Conservation (phyloP, 2,888 invertebrate genomes). For the Chrysodeixis includens region DNA sequence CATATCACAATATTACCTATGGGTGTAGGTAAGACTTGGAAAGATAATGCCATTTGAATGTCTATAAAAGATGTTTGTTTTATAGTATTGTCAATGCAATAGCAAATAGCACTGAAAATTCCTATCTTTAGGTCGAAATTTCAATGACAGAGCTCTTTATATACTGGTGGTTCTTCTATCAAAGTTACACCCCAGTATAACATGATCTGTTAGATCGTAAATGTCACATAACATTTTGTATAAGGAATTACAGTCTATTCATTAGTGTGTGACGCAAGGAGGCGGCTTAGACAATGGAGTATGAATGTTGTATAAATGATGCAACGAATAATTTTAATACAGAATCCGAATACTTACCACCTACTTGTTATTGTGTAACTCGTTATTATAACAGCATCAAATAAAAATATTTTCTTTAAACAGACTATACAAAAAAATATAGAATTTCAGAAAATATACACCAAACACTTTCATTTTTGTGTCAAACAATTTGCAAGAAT, state of each 20-base stretch:
- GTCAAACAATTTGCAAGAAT: too few species aligned
- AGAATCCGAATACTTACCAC: not conserved
- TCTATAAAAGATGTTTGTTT: not conserved
- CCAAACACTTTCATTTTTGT: too few species aligned
- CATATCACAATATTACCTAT: not conserved
- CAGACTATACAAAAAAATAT: too few species aligned
- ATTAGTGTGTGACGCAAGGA: constrained; percentile 41
- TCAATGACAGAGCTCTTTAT: constrained; percentile 16
- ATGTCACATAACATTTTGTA: constrained; percentile 16
- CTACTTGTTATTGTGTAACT: not conserved
- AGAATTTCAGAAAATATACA: too few species aligned
- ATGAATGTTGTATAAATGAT: constrained; percentile 32
- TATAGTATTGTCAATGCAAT: not conserved
- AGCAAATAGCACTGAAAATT: not conserved
- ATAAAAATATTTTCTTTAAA: too few species aligned
- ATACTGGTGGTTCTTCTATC: not conserved
- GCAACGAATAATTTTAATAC: constrained; percentile 22
- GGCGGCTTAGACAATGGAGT: constrained; percentile 37
- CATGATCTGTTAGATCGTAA: constrained; percentile 34
- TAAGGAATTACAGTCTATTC: constrained; percentile 45
- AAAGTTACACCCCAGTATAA: constrained; percentile 10
- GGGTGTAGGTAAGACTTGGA: not conserved
- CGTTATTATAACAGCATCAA: not conserved
- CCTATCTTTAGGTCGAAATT: not conserved
- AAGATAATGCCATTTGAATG: not conserved